Base-by-base conservation (phyloP, 2,888 invertebrate genomes). In the Xestia rhomboidea region DNA sequence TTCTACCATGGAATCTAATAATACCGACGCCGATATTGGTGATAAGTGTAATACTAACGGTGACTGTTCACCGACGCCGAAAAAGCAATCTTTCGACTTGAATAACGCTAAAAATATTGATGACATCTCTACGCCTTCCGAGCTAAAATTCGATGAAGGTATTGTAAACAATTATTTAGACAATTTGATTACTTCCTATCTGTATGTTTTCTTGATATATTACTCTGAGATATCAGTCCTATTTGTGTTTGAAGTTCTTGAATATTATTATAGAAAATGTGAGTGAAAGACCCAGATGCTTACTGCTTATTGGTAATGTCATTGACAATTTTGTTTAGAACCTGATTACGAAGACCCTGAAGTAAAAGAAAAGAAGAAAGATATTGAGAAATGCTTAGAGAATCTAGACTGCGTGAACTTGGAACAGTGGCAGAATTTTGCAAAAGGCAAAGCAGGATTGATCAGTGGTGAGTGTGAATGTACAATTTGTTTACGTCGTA, bases 81-180 rank as follows among this genome's bases (percentile, higher is more conserved):
- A 90, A 63, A 93, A 92, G 77, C 90, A 89, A 82, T 88, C 91
- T 24, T 90, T 92, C 77, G 94, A 95, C 83, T 88, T 95, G 84
- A 95, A 95, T 91, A 93, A 94, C 87, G 85, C 94, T 85, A 93
- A 94, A 94, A 96, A 96, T 94, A 97, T 97, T 91, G 97, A 97
- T 93, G 97, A 97, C 94, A 97, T 97, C 91, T 95, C 96, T 93
- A 95, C 96, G 92, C 97, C 97, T 91, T 96, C 97, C 60, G 97
- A 98, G 94, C 94, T 98, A 88, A 97, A 97, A 95, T 98, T 98
- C 93, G 98, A 98, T 93, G 97, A 97, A 96, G 97, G 98, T 98
- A 97, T 93, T 93, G 93, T 95, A 95, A 95, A 95, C 95, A 95
- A 88, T 87, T 86, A 83, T 66, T 84, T 34, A 27, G 67, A 84